Evolutionary conservation across 2,797 vertebrate genomes (phyloP).

Genomic region (Borostomias antarcticus): DNA sequence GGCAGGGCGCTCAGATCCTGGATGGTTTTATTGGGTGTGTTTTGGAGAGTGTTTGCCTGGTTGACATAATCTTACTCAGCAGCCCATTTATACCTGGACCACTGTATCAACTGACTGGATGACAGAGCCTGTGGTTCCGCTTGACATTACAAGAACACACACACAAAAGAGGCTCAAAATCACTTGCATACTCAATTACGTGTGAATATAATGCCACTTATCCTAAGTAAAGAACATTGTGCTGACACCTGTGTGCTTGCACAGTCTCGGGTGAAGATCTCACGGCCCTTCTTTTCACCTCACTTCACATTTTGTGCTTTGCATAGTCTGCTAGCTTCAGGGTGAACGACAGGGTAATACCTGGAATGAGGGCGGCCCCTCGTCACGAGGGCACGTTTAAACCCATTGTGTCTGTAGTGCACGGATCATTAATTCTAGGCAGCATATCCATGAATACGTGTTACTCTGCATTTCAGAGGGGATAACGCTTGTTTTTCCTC

Average conservation of each 20-base stretch:
- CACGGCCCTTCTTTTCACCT: constrained; percentile 41
- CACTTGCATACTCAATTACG: constrained; percentile 61
- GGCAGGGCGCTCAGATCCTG: neutral
- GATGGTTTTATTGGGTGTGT: neutral
- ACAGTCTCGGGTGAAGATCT: constrained; percentile 61
- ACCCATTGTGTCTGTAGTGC: constrained; percentile 26
- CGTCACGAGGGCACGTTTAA: constrained; percentile 49
- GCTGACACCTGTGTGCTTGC: constrained; percentile 64
- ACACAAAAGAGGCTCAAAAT: constrained; percentile 54
- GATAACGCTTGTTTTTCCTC: constrained; percentile 14
- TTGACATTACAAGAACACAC: constrained; percentile 17
- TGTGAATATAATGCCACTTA: constrained; percentile 58
- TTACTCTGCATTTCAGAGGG: constrained; percentile 23
- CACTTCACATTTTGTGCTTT: constrained; percentile 75
- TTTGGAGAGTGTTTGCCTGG: neutral
- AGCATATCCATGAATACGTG: constrained; percentile 41
- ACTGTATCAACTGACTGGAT: constrained; percentile 11
- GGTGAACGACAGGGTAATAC: constrained; percentile 65
- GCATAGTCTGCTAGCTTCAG: constrained; percentile 73
- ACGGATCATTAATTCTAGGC: constrained; percentile 16
- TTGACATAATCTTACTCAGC: neutral
- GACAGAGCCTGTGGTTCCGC: constrained; percentile 7
- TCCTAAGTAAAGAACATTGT: constrained; percentile 59
- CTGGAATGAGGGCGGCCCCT: constrained; percentile 58
- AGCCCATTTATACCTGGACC: constrained; percentile 10